These are phyloP conservation scores for Tokudaia tokunoshimensis DNA, from an alignment of 2,797 vertebrate genomes.

Conservation along the genomic window DNA sequence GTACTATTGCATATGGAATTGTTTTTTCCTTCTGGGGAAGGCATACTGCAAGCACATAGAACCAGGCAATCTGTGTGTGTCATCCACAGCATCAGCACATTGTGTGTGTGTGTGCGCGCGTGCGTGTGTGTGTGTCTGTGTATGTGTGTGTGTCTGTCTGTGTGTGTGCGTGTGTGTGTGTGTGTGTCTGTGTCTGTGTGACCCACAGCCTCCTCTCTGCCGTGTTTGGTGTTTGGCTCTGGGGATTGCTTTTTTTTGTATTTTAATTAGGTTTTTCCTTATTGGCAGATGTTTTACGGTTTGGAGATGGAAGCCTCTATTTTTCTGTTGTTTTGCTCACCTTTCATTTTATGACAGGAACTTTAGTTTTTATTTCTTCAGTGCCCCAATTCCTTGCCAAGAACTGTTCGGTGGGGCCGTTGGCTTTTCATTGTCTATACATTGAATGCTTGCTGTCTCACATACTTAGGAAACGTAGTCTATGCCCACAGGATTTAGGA, in stretches of 20 bases:
- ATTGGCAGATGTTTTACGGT: neutral
- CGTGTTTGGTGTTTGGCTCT: neutral
- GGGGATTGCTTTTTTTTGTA: neutral
- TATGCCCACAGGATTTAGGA: slow-evolving; percentile 44
- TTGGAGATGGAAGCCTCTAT: neutral
- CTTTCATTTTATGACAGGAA: neutral
- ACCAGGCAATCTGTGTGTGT: neutral
- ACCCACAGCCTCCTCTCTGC: neutral
- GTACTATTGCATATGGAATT: neutral
- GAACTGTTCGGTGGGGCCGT: neutral
- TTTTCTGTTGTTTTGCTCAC: neutral
- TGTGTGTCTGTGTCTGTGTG: too few species aligned
- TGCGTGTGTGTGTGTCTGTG: too few species aligned
- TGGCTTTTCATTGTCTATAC: slow-evolving; percentile 25
- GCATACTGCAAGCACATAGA: neutral
- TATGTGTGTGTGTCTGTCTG: too few species aligned
- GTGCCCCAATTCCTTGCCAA: neutral
- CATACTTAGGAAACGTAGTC: slow-evolving; percentile 41
- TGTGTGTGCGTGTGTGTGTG: neutral
- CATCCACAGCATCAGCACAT: too few species aligned
- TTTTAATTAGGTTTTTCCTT: neutral
- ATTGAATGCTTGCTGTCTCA: slow-evolving; percentile 18
- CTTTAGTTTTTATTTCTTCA: slow-evolving; percentile 45
- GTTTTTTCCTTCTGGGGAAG: neutral
- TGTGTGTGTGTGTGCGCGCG: neutral